These are phyloP conservation scores for Heliconius himera DNA, from an alignment of 1,140 invertebrate genomes.

Conservation along the genomic window DNA sequence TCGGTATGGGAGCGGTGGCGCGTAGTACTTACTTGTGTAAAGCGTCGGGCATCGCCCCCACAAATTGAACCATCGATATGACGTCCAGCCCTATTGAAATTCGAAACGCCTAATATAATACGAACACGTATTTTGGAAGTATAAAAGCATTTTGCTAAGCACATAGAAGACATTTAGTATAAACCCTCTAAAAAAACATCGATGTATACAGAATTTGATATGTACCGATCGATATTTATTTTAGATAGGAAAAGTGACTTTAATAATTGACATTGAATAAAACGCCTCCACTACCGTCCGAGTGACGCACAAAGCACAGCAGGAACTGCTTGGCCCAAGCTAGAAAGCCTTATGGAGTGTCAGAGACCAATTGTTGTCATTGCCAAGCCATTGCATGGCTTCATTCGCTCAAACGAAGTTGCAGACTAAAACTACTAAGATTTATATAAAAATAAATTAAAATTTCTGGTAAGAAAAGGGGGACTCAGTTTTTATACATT, in stretches of 20 bases:
- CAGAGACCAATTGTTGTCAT: too few species aligned
- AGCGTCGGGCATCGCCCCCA: slow-evolving; percentile 65
- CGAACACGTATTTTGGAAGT: slow-evolving; percentile 10
- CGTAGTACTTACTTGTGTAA: slow-evolving; percentile 56
- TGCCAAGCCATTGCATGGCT: too few species aligned
- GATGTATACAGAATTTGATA: not conserved
- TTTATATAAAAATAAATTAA: not conserved
- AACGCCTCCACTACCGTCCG: too few species aligned
- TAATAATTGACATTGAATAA: not conserved
- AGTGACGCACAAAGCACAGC: too few species aligned
- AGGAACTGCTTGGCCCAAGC: too few species aligned
- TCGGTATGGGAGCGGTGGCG: slow-evolving; percentile 56
- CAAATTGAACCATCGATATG: slow-evolving; percentile 56
- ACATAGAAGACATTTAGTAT: not conserved
- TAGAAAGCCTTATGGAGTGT: too few species aligned
- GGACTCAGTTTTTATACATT: too few species aligned
- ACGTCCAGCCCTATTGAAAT: slow-evolving; percentile 51
- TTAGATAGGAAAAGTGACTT: not conserved
- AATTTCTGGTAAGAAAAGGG: too few species aligned
- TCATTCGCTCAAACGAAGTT: too few species aligned
- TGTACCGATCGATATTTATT: not conserved
- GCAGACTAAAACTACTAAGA: not conserved
- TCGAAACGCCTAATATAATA: slow-evolving; percentile 23
- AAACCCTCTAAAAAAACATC: not conserved
- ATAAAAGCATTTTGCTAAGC: slow-evolving; percentile 9